Conservation (phyloP, 2,888 invertebrate genomes). For the Monochamus alternatus region DNA sequence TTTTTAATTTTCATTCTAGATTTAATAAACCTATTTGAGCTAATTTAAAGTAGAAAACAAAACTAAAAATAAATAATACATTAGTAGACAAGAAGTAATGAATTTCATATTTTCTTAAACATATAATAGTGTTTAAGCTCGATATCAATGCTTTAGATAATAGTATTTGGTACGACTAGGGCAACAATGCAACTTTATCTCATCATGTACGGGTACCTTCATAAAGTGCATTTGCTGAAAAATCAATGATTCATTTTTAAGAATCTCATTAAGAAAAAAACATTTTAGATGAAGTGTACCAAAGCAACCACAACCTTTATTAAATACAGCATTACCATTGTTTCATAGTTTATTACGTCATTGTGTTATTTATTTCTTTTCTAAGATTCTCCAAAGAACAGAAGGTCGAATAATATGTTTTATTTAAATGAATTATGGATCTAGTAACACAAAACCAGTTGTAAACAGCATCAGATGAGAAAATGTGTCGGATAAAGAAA, state of each 20-base stretch:
- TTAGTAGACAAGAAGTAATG: no score
- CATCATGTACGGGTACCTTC: not conserved
- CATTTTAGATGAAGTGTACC: not conserved
- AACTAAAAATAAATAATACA: no score
- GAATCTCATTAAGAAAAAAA: not conserved
- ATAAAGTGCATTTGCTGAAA: not conserved
- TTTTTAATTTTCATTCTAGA: no score
- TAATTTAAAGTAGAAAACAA: no score
- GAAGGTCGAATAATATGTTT: slow-evolving; percentile 1
- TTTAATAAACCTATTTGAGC: no score
- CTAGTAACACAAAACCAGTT: not conserved
- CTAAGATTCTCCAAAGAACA: not conserved
- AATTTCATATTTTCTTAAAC: no score
- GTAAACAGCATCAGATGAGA: not conserved
- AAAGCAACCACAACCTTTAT: not conserved
- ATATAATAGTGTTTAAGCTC: no score
- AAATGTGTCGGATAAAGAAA: no score
- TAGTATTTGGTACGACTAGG: no score
- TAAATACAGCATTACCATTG: not conserved
- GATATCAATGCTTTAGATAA: no score
- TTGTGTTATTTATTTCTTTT: not conserved
- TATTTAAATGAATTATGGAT: not conserved
- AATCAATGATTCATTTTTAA: not conserved
- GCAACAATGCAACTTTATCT: not conserved
- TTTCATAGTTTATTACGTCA: not conserved